Percentiles rank a stretch among this genome's conserved stretches.
Conservation (phyloP, 1,140 invertebrate species). For the Monochamus saltuarius region DNA sequence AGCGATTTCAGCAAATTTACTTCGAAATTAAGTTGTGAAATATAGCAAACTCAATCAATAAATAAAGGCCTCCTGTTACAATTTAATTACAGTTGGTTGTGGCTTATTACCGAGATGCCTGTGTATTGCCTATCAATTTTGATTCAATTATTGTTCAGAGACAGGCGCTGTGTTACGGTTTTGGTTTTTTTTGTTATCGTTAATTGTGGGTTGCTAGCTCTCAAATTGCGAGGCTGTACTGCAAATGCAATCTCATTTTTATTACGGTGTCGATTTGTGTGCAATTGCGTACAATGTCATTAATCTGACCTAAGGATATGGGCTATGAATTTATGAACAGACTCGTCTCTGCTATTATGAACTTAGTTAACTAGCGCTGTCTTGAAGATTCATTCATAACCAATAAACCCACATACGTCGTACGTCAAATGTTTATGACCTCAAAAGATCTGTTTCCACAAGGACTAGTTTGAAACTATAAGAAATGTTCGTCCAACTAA, state of each 20-base stretch:
- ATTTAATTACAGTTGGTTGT: conserved; percentile 1
- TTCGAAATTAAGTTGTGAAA: conserved; percentile 15
- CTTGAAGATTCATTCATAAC: no score
- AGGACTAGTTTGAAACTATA: no score
- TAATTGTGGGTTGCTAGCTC: background rate
- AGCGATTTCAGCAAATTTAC: background rate
- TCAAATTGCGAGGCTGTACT: background rate
- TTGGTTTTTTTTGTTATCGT: background rate
- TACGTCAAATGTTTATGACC: no score
- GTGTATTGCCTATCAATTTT: conserved; percentile 1
- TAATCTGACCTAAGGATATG: no score
- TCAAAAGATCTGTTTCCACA: no score
- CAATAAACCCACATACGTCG: no score
- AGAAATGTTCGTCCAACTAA: no score
- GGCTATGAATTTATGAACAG: no score
- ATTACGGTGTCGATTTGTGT: background rate
- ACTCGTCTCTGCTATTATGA: no score
- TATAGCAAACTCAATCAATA: conserved; percentile 9
- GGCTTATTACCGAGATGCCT: conserved; percentile 6
- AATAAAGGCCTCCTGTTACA: conserved; percentile 3
- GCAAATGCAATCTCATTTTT: conserved; percentile 1
- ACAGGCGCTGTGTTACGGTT: conserved; percentile 2
- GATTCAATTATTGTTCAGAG: no score
- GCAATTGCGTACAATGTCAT: no score
- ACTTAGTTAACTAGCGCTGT: no score